Percentiles rank a stretch among this genome's conserved stretches.
Evolutionary conservation across 2,113 vertebrate genomes (phyloP).

Genomic region (Calidris pygmaea): DNA sequence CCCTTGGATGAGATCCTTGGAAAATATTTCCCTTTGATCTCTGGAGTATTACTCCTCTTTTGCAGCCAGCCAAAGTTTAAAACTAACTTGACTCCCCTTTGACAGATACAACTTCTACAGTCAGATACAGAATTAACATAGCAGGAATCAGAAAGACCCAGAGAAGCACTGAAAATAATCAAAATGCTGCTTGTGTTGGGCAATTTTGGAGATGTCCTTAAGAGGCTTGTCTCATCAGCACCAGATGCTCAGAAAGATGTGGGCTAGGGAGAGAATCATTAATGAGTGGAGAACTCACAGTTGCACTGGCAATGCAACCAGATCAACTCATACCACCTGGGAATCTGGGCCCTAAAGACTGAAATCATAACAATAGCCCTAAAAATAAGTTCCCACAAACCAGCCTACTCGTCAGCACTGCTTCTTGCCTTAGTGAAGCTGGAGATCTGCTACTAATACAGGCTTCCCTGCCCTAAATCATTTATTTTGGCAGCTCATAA

Average conservation of each 20-base stretch:
- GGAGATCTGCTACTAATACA: slow-evolving; percentile 66
- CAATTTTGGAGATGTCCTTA: background rate
- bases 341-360: slow-evolving; percentile 24
- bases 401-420: slow-evolving; percentile 6
- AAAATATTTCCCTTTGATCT: slow-evolving; percentile 77
- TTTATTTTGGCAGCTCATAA: slow-evolving; percentile 71
- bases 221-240: background rate
- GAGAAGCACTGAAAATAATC: background rate
- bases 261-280: background rate
- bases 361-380: slow-evolving; percentile 18
- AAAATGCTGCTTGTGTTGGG: background rate
- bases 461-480: slow-evolving; percentile 53
- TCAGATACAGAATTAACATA: background rate
- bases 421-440: slow-evolving; percentile 51
- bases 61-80: slow-evolving; percentile 74
- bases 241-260: background rate
- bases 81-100: slow-evolving; percentile 63
- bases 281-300: background rate
- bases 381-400: slow-evolving; percentile 60
- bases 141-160: background rate
- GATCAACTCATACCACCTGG: slow-evolving; percentile 21
- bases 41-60: slow-evolving; percentile 69
- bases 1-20: slow-evolving; percentile 77
- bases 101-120: slow-evolving; percentile 66
- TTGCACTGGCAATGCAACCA: background rate